Evolutionary conservation across 2,113 vertebrate genomes (phyloP).

Genomic region (Rhadina sibilatrix): DNA sequence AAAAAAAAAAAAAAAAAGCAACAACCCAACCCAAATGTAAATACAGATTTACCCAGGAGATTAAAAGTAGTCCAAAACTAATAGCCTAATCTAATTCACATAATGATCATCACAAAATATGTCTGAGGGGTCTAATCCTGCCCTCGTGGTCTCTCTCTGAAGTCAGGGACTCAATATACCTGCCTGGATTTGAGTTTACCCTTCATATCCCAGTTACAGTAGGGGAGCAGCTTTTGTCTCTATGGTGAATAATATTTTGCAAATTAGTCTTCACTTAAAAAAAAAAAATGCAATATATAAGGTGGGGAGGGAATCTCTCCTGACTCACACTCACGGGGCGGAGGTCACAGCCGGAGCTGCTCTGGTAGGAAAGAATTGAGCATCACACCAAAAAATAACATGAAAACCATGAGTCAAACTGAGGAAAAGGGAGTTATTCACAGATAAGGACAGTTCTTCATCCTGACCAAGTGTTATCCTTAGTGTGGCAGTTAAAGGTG

Average conservation of each 20-base stretch:
- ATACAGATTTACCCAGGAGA: constrained; percentile 28
- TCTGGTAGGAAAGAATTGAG: constrained; percentile 21
- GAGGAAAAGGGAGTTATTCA: background rate
- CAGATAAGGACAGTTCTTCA: background rate
- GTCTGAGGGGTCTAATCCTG: background rate
- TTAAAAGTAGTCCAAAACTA: constrained; percentile 52
- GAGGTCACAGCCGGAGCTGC: background rate
- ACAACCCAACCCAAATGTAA: background rate
- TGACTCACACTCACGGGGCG: background rate
- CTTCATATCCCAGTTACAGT: background rate
- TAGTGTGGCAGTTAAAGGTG: background rate
- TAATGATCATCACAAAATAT: background rate
- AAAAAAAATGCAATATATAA: background rate
- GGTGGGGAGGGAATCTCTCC: background rate
- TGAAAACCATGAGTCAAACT: background rate
- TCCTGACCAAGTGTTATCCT: rapidly evolving
- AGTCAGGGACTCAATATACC: background rate
- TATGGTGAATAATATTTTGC: constrained; percentile 40
- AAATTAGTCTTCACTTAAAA: background rate
- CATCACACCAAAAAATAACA: background rate
- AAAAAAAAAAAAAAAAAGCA: background rate
- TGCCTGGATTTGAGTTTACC: background rate
- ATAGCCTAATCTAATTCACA: constrained; percentile 41
- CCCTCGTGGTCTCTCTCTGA: background rate
- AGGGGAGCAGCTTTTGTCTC: background rate